Conservation (phyloP, 1,140 invertebrate species). For the Drosophila arizonae region DNA sequence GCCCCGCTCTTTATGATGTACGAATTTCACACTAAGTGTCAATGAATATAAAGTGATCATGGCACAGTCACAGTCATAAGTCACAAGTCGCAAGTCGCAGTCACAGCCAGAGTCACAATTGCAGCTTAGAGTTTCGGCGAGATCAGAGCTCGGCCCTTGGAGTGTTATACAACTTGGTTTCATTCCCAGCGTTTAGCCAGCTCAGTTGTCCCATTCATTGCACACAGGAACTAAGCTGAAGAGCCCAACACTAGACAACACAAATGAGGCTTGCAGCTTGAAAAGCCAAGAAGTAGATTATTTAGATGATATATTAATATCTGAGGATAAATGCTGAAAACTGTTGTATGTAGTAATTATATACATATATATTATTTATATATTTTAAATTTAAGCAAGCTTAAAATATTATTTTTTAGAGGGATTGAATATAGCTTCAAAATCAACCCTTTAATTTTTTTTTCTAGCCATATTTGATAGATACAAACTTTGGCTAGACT, state of each 20-base stretch:
- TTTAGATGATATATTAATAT: no score
- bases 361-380: no score
- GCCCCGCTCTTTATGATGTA: slow-evolving; percentile 64
- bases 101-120: background rate
- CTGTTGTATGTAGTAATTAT: no score
- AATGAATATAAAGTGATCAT: slow-evolving; percentile 81
- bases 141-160: slow-evolving; percentile 1
- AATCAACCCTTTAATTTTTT: no score
- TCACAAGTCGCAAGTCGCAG: slow-evolving; percentile 14
- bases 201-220: background rate
- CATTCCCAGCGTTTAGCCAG: slow-evolving; percentile 4
- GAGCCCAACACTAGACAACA: background rate
- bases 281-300: background rate
- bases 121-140: background rate
- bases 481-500: no score
- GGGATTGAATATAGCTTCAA: no score
- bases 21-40: slow-evolving; percentile 76
- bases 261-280: background rate
- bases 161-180: slow-evolving; percentile 3
- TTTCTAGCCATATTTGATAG: no score
- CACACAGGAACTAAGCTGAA: background rate
- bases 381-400: no score
- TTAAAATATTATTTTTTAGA: no score
- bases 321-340: no score
- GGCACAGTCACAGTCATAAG: slow-evolving; percentile 18